Conservation (phyloP, 2,888 invertebrate genomes). For the Neria commutata region DNA sequence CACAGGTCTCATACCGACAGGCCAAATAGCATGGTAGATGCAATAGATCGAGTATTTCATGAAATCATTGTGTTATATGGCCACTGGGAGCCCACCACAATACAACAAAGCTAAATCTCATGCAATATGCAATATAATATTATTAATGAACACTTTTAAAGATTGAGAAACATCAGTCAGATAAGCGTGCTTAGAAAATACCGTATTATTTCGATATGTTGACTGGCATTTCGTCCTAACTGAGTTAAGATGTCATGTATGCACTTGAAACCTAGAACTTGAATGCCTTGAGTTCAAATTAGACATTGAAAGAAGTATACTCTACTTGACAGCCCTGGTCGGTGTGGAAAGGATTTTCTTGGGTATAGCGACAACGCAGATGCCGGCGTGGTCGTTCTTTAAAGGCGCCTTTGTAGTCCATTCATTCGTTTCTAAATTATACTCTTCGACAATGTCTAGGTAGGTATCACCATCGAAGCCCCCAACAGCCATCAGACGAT, state of each 20-base stretch:
- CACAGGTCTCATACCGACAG: no score
- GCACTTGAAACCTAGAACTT: not conserved
- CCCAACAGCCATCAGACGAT: constrained; percentile 78
- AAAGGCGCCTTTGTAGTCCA: constrained; percentile 81
- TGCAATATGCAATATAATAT: no score
- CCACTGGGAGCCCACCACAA: no score
- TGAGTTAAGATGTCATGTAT: not conserved
- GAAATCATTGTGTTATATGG: no score
- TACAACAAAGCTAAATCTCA: no score
- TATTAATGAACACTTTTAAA: no score
- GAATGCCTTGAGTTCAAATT: not conserved
- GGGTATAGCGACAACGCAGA: constrained; percentile 80
- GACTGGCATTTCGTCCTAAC: no score
- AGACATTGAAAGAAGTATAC: constrained; percentile 48
- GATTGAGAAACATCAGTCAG: not conserved
- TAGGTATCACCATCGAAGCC: constrained; percentile 93
- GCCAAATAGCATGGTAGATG: no score
- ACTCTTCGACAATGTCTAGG: constrained; percentile 85
- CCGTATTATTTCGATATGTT: no score
- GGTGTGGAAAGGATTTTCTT: constrained; percentile 58
- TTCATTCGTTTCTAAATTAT: constrained; percentile 81
- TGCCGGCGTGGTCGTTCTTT: constrained; percentile 84
- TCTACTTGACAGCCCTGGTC: constrained; percentile 57
- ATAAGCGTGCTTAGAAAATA: not conserved
- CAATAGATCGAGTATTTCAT: no score